Conservation (phyloP, 2,113 vertebrate genomes). For the Phalacrocorax aristotelis region DNA sequence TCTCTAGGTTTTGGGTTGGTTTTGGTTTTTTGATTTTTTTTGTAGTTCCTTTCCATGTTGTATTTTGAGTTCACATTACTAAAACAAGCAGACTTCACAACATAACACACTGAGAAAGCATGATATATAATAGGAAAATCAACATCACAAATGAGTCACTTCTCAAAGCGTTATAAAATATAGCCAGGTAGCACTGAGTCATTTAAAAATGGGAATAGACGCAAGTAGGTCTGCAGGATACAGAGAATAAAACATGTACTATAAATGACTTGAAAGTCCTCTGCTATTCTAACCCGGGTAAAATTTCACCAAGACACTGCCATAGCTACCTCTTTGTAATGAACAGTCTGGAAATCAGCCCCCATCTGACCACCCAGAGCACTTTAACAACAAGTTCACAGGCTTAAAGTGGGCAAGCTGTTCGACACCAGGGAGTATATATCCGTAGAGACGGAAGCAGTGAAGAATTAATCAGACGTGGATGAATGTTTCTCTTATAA, state of each 20-base stretch:
- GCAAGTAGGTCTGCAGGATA: not conserved
- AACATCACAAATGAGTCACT: not conserved
- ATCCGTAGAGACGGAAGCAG: not conserved
- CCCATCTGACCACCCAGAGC: not conserved
- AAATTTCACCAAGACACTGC: not conserved
- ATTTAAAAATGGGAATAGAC: not conserved
- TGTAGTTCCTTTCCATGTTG: not conserved
- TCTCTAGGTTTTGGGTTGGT: too few relatives aligned
- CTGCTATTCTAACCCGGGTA: not conserved
- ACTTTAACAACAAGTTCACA: not conserved
- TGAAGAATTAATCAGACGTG: not conserved
- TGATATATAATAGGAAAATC: not conserved
- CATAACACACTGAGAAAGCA: not conserved
- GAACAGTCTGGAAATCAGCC: not conserved
- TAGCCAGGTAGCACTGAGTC: not conserved
- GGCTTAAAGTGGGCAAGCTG: not conserved
- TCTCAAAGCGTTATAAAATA: rapidly evolving
- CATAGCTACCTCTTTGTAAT: rapidly evolving
- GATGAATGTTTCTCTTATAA: slow-evolving; percentile 17
- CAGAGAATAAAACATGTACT: not conserved
- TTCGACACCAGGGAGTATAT: not conserved
- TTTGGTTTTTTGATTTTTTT: too few relatives aligned
- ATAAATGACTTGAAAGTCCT: rapidly evolving
- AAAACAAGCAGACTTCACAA: not conserved
- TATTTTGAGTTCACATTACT: not conserved